A percentile compares a stretch with the other conserved stretches of the same genome.
phyloP scores from a whole-genome alignment of 2,797 vertebrate genomes.

The Bradypodion pumilum region DNA sequence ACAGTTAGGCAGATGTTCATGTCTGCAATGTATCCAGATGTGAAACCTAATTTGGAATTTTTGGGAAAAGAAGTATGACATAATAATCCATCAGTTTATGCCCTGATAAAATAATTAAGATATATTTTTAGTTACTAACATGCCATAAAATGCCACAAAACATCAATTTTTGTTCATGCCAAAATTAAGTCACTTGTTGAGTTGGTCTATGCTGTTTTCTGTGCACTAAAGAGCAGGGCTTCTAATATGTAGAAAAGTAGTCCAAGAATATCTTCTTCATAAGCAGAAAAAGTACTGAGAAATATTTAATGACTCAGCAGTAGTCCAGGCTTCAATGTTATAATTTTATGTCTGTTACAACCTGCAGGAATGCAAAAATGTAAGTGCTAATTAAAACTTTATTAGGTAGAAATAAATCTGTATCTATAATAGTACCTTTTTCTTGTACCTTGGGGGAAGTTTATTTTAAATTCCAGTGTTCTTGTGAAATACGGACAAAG shows the following conservation, averaged over 20 bases:
- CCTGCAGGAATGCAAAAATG: slow-evolving; percentile 34
- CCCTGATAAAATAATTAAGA: background rate
- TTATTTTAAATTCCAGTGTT: slow-evolving; percentile 23
- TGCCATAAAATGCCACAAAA: background rate
- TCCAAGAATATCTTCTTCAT: slow-evolving; percentile 3
- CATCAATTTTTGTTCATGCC: background rate
- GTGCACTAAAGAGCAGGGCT: background rate
- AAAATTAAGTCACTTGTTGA: background rate
- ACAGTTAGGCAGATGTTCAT: background rate
- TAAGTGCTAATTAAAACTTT: slow-evolving; percentile 28
- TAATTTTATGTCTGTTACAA: slow-evolving; percentile 30
- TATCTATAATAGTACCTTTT: slow-evolving; percentile 24
- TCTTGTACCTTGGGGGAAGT: slow-evolving; percentile 14
- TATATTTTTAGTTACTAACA: background rate
- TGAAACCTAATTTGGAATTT: background rate
- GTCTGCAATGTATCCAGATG: background rate
- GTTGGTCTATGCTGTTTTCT: background rate
- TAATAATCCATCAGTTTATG: background rate
- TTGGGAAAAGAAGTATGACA: background rate
- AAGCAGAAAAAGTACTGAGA: slow-evolving; percentile 5
- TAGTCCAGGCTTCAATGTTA: slow-evolving; percentile 12
- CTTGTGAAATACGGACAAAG: slow-evolving; percentile 15
- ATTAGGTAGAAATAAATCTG: slow-evolving; percentile 42
- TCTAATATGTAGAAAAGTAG: slow-evolving; percentile 10
- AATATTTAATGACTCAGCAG: slow-evolving; percentile 39